These are phyloP conservation scores for Salarias fasciatus DNA, from an alignment of 2,797 vertebrate species.

Conservation along the genomic window DNA sequence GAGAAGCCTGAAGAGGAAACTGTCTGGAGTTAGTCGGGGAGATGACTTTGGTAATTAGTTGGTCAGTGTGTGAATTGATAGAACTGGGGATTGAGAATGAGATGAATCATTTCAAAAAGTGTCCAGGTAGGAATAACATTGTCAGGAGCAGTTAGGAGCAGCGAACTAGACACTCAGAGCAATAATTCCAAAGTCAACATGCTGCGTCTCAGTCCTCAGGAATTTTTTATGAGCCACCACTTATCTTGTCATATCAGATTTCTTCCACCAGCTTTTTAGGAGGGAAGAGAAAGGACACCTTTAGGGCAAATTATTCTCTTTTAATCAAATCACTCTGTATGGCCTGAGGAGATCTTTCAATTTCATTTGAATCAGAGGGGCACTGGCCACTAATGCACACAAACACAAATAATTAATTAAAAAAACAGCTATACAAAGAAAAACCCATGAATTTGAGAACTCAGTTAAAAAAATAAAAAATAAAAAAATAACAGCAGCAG, in stretches of 20 bases:
- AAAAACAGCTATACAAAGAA: conserved; percentile 24
- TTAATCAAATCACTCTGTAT: conserved; percentile 78
- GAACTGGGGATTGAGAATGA: conserved; percentile 33
- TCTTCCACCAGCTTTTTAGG: conserved; percentile 75
- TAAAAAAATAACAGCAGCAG: conserved; percentile 15
- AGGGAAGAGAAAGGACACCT: conserved; percentile 78
- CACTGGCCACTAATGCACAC: conserved; percentile 45
- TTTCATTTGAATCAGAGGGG: conserved; percentile 58
- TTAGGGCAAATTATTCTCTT: conserved; percentile 82
- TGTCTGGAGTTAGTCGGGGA: conserved; percentile 34
- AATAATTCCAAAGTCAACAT: conserved; percentile 79
- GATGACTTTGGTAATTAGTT: conserved; percentile 22
- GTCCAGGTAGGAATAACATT: conserved; percentile 73
- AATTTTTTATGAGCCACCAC: conserved; percentile 86
- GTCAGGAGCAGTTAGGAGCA: conserved; percentile 68
- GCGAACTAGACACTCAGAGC: conserved; percentile 63
- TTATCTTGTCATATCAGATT: conserved; percentile 85
- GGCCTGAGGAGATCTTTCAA: conserved; percentile 72
- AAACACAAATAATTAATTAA: not conserved
- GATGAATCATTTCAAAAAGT: conserved; percentile 56
- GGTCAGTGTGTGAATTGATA: conserved; percentile 47
- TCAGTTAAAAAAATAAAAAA: no score
- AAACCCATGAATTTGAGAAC: conserved; percentile 5
- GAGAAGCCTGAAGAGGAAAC: conserved; percentile 33
- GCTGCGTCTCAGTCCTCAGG: conserved; percentile 75